phyloP scores from a whole-genome alignment of 2,113 vertebrate genomes.

The Sakesphorus luctuosus region DNA sequence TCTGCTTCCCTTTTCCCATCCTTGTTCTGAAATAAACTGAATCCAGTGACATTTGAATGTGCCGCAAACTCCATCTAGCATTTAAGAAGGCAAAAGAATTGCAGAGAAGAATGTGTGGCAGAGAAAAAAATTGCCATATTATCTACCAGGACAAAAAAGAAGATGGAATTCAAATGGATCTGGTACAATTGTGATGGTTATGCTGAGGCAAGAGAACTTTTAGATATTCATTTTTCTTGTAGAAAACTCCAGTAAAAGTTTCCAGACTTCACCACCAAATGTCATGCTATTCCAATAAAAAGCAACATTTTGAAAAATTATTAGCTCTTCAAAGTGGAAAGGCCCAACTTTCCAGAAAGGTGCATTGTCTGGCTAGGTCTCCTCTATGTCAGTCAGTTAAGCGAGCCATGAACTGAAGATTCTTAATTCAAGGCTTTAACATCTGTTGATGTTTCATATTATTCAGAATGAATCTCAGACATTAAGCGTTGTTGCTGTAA shows the following conservation, averaged over 20 bases:
- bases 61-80: background rate
- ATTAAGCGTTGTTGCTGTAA: background rate
- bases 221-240: background rate
- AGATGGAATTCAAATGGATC: background rate
- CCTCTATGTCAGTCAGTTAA: background rate
- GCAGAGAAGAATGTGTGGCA: background rate
- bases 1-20: background rate
- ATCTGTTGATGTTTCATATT: background rate
- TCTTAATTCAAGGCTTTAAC: background rate
- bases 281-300: background rate
- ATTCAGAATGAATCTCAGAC: background rate
- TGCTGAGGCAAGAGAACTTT: background rate
- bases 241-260: background rate
- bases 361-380: background rate
- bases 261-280: background rate
- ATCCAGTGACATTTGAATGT: background rate
- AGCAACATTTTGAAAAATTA: background rate
- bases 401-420: background rate
- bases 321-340: background rate
- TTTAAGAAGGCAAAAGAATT: background rate
- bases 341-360: background rate
- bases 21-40: background rate
- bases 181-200: background rate
- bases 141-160: background rate
- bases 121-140: background rate